A percentile compares a stretch with the other conserved stretches of the same genome.
phyloP scores from a whole-genome alignment of 2,113 vertebrate species.

The Phocoena sinus region DNA sequence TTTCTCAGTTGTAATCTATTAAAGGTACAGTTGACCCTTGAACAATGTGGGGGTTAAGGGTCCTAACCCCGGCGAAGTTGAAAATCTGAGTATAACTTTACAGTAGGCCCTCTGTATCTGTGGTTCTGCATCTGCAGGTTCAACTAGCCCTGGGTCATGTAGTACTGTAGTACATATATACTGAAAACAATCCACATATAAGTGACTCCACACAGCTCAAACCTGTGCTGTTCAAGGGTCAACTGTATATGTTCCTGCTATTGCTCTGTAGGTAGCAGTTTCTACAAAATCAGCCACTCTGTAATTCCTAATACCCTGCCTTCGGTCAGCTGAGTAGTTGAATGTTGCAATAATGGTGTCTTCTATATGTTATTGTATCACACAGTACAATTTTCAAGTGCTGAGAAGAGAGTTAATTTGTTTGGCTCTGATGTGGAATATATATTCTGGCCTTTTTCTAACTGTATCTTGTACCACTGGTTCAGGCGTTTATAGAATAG shows the following conservation, averaged over 20 bases:
- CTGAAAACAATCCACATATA: background rate
- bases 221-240: background rate
- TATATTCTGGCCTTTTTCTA: background rate
- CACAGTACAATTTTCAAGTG: background rate
- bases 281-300: background rate
- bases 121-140: background rate
- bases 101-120: background rate
- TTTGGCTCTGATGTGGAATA: background rate
- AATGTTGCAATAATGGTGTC: background rate
- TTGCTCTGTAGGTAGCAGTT: background rate
- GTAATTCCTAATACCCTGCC: background rate
- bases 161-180: background rate
- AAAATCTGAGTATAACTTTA: background rate
- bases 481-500: background rate
- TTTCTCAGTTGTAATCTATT: background rate
- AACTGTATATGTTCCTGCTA: background rate
- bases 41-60: background rate
- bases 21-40: background rate
- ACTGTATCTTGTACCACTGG: background rate
- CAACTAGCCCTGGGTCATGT: background rate
- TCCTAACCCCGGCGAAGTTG: background rate
- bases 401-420: background rate
- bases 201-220: background rate
- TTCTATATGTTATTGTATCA: background rate
- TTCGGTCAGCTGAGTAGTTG: background rate